Base-by-base conservation (phyloP, 2,113 vertebrate genomes). In the Taurulus bubalis region DNA sequence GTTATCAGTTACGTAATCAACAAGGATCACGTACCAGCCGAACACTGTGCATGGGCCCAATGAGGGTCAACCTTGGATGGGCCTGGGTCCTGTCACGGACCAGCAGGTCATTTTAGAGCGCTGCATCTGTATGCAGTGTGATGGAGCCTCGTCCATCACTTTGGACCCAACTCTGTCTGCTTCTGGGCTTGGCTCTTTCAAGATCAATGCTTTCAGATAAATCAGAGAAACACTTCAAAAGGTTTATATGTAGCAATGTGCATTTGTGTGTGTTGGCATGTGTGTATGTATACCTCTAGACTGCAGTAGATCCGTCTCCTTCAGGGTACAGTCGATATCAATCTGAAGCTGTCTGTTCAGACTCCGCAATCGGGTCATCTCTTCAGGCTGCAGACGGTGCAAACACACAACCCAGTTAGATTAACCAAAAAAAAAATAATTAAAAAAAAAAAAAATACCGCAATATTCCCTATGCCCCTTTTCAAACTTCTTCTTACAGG, bases 241-340 rank as follows among this genome's bases (percentile, higher is more conserved):
- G 63, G 60, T 63, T 80, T 67, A 40, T 78, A 62, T 66, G 71
- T 65, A 26, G 77, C 38, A 70, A 56, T 64, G 58, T 69, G 77
- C 55, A 8, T 77, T 73, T 73, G n/a, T 72, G 2, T 58, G 74
- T 73, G 63, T 69, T 59, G 68, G 60, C 51, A 45, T 82, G 58
- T 85, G 22, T 81, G 69, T 65, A 8, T 75, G 42, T 71, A 11
- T 94, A 99, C 98, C 98, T 98, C 96, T 96, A 79, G 97, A 98
- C 79, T 97, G 96, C 94, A 98, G 96, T 83, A 99, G 96, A 94
- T 99, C 97, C 34, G 96, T 97, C 96, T 99, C 98, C 96, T 99
- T 99, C 94, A 97, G 93, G 84, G 96, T 98, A 95, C 98, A 99
- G 95, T 99, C 97, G 93, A 99, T 97, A 94, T 99, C 97, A 94